Base-by-base conservation (phyloP, 2,888 invertebrate species). In the Pharmacophagus antenor region DNA sequence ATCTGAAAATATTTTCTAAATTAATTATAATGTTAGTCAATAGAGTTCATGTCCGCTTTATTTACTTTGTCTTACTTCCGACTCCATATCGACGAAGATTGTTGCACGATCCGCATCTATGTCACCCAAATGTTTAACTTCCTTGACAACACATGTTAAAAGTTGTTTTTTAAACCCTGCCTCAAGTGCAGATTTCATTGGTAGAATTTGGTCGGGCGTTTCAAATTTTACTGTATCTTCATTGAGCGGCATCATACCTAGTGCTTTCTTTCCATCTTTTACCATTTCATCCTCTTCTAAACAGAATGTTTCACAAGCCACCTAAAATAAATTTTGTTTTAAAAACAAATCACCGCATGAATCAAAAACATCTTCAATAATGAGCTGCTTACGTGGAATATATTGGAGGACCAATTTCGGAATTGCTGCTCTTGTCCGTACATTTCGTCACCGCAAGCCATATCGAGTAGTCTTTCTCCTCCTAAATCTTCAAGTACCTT, bases 341-440 rank as follows among this genome's bases (percentile, higher is more conserved):
- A 17, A 37, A 37, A n/a, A n/a, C 3, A 37, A 8, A 15, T n/a
- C 37, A 15, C 37, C 15, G n/a, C n/a, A 12, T 12, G 31, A 37
- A 15, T 3, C 2, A 3, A 37, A 15, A 37, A 37, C n/a, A 15
- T 37, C 15, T 37, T 37, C 1, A 15, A 6, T 21, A 37, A 48
- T 37, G 17, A 48, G 25, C 18, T 18, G 80, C 87, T 85, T 84
- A 96, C 97, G 78, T 94, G 93, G 77, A 97, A 98, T 17, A 96
- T 95, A 74, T 96, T 95, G 0, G 95, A 94, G 0, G 97, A 96
- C 98, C 98, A 98, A 71, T 94, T 93, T 61, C 95, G 92, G 78
- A 98, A 99, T 0, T 97, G 94, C 76, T 98, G 97, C 74, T 99
- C 98, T 80, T 98, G 98, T 0, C 98, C 98, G 73, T 96, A 97